Percentiles rank a stretch among this genome's conserved stretches.
Conservation (phyloP, 2,888 invertebrate species). For the Rotaria macrura region DNA sequence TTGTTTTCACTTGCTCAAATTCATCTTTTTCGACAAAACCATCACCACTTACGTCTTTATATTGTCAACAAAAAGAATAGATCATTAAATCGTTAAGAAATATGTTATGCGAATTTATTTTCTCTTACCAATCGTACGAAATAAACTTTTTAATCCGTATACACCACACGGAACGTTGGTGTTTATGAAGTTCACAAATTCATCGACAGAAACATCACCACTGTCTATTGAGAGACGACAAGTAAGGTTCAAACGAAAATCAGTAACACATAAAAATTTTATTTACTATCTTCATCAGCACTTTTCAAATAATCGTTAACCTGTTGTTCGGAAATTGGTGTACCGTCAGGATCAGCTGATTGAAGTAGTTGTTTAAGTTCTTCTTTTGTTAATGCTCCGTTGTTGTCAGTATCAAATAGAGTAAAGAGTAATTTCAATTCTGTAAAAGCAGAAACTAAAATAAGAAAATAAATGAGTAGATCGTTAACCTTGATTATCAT, state of each 20-base stretch:
- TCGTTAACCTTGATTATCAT: neutral
- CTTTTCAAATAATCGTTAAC: neutral
- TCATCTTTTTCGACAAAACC: neutral
- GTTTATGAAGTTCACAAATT: neutral
- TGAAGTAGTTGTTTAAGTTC: neutral
- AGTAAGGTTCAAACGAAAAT: neutral
- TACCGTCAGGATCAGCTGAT: neutral
- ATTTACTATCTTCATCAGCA: neutral
- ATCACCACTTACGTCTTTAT: neutral
- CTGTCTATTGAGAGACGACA: neutral
- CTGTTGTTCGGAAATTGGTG: neutral
- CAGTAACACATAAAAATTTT: neutral
- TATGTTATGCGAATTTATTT: neutral
- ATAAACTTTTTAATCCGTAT: neutral
- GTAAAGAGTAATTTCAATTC: neutral
- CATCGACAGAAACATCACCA: neutral
- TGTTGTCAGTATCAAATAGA: neutral
- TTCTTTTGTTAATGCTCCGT: neutral
- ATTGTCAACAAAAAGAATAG: too few relatives aligned
- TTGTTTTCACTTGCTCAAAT: neutral
- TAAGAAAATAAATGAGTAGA: neutral
- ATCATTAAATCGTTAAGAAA: too few relatives aligned
- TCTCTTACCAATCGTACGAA: neutral
- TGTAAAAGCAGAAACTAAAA: neutral
- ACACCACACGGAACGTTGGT: neutral